phyloP scores from a whole-genome alignment of 2,888 invertebrate species.

The Opisthograptis luteolata region DNA sequence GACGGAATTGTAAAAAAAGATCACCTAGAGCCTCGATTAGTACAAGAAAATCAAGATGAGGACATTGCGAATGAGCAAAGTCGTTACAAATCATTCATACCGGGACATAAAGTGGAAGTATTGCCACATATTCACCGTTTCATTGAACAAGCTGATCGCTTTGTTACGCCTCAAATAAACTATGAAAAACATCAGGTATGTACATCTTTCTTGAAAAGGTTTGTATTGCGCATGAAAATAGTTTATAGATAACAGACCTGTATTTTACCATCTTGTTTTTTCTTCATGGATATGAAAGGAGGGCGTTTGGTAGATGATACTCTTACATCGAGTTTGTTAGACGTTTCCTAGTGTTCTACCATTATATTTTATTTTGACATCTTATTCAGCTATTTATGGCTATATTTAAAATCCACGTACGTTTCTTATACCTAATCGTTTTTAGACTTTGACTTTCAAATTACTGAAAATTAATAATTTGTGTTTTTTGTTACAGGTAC shows the following conservation, averaged over 20 bases:
- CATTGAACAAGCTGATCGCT: conserved; percentile 43
- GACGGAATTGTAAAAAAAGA: conserved; percentile 22
- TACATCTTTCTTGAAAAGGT: background rate
- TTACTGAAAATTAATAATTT: background rate
- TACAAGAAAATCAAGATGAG: conserved; percentile 6
- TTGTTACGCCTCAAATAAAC: conserved; percentile 36
- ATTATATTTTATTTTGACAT: too few species aligned
- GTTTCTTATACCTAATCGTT: too few species aligned
- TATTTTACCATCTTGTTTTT: too few species aligned
- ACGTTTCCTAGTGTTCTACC: too few species aligned
- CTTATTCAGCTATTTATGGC: too few species aligned
- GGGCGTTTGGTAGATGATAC: too few species aligned
- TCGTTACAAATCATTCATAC: conserved; percentile 35
- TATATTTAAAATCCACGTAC: too few species aligned
- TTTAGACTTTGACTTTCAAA: background rate
- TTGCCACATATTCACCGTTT: conserved; percentile 37
- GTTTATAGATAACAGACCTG: too few species aligned
- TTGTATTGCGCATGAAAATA: too few species aligned
- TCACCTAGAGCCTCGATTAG: conserved; percentile 46
- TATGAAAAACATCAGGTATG: conserved; percentile 39
- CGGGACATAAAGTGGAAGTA: conserved; percentile 45
- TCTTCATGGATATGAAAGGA: background rate
- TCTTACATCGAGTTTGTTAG: too few species aligned
- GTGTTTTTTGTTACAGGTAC: conserved; percentile 9
- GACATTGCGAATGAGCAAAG: conserved; percentile 17